These are phyloP conservation scores for Ceryle rudis DNA, from an alignment of 2,797 vertebrate genomes.

Conservation along the genomic window DNA sequence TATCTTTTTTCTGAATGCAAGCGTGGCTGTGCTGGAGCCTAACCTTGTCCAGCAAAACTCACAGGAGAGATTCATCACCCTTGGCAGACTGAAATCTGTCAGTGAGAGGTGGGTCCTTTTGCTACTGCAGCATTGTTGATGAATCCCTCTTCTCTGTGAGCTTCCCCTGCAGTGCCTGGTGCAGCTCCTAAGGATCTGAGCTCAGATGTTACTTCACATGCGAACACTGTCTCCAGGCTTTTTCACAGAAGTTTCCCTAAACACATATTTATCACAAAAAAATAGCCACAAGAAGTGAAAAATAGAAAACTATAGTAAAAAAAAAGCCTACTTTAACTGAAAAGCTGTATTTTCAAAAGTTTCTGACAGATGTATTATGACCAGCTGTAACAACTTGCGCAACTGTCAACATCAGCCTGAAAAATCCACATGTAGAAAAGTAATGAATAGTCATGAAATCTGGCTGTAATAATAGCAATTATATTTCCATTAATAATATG, in stretches of 20 bases:
- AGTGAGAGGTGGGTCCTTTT: not conserved
- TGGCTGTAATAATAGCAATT: not conserved
- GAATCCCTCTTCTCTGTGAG: not conserved
- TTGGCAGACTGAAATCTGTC: not conserved
- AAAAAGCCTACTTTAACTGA: not conserved
- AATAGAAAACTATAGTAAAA: not conserved
- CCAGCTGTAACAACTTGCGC: not conserved
- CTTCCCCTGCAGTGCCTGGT: not conserved
- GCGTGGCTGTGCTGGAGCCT: not conserved
- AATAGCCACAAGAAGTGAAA: not conserved
- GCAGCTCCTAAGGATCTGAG: not conserved
- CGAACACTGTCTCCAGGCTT: not conserved
- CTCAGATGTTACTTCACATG: not conserved
- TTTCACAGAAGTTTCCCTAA: not conserved
- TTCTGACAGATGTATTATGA: not conserved
- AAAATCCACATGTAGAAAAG: not conserved
- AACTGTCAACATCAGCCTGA: not conserved
- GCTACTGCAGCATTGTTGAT: not conserved
- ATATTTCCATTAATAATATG: not conserved
- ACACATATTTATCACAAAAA: not conserved
- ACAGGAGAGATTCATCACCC: not conserved
- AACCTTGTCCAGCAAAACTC: not conserved
- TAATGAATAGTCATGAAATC: not conserved
- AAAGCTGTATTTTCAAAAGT: not conserved
- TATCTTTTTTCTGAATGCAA: not conserved